Evolutionary conservation across 2,888 invertebrate genomes (phyloP).

Genomic region (Azorinus chamasolen): DNA sequence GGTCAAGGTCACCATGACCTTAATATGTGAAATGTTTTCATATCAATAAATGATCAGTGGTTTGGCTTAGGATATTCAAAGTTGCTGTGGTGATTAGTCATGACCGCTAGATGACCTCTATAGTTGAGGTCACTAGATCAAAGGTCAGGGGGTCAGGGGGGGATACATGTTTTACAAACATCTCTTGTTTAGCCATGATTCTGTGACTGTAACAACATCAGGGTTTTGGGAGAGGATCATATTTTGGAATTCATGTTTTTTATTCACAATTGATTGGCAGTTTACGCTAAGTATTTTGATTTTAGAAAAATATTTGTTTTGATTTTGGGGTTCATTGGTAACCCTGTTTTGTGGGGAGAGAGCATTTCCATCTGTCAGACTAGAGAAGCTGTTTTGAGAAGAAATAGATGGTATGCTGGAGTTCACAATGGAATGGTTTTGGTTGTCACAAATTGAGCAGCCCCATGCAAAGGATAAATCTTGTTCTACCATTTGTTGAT

Average conservation of each 20-base stretch:
- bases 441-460: conserved; percentile 9
- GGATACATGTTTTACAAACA: no score
- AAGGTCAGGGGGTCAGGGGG: no score
- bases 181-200: conserved; percentile 20
- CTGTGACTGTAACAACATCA: conserved; percentile 10
- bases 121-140: no score
- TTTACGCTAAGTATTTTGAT: conserved; percentile 7
- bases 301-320: not conserved
- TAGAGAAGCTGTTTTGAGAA: conserved; percentile 10
- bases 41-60: no score
- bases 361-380: not conserved
- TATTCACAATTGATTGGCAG: conserved; percentile 20
- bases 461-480: conserved; percentile 1
- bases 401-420: conserved; percentile 4
- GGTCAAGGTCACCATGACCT: no score
- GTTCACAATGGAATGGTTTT: conserved; percentile 1
- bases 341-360: not conserved
- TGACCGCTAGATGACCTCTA: no score
- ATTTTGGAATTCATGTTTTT: conserved; percentile 10
- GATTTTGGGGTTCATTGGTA: not conserved
- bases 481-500: conserved; percentile 11
- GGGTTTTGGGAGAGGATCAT: not conserved
- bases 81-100: no score
- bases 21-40: no score
- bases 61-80: no score